These are phyloP conservation scores for Aldrovandia affinis DNA, from an alignment of 2,797 vertebrate genomes.

Conservation along the genomic window DNA sequence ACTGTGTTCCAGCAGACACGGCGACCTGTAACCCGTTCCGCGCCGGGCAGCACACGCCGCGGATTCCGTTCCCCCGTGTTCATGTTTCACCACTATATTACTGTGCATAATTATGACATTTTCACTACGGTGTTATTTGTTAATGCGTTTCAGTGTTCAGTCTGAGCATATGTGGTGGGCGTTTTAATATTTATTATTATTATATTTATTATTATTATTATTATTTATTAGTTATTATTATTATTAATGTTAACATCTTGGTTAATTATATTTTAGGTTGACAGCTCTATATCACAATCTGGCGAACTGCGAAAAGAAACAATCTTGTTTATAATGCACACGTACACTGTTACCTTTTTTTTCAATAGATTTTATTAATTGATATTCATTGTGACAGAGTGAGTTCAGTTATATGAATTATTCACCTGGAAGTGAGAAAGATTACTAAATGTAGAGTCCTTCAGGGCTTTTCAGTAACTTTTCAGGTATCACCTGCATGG, in stretches of 20 bases:
- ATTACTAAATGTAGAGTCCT: not conserved
- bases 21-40: slow-evolving; percentile 85
- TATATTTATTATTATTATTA: too few relatives aligned
- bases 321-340: not conserved
- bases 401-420: too few relatives aligned
- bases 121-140: not conserved
- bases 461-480: not conserved
- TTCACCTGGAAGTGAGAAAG: not conserved
- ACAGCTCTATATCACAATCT: not conserved
- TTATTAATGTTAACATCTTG: not conserved
- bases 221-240: not conserved
- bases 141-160: not conserved
- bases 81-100: not conserved
- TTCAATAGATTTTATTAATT: not conserved
- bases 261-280: not conserved
- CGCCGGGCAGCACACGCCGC: slow-evolving; percentile 53
- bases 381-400: too few relatives aligned
- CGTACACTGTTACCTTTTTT: not conserved
- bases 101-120: not conserved
- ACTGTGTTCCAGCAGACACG: slow-evolving; percentile 83
- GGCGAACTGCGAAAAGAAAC: not conserved
- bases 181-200: too few relatives aligned
- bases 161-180: not conserved
- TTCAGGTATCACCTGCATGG: not conserved
- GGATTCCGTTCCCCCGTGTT: not conserved